Evolutionary conservation across 2,888 invertebrate genomes (phyloP).

Genomic region (Ferrisia virgata): DNA sequence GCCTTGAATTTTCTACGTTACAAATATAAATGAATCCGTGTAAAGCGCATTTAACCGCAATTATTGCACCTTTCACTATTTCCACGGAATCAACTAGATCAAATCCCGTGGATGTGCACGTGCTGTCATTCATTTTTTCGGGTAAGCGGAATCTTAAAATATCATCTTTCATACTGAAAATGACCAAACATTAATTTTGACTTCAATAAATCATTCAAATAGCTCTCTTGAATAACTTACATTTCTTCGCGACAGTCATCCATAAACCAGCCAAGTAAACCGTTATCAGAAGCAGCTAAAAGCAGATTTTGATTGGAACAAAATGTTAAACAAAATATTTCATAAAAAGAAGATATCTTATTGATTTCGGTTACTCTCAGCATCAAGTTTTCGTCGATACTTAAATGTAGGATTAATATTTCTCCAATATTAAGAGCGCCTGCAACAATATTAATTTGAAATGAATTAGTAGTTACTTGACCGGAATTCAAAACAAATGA

Average conservation of each 20-base stretch:
- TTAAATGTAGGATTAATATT: conserved; percentile 48
- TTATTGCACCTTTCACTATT: conserved; percentile 48
- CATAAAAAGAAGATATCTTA: conserved; percentile 47
- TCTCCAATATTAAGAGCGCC: conserved; percentile 50
- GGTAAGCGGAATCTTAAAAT: conserved; percentile 17
- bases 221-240: no score
- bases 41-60: conserved; percentile 51
- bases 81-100: conserved; percentile 51
- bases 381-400: conserved; percentile 45
- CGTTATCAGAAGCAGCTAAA: conserved; percentile 47
- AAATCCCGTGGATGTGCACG: conserved; percentile 31
- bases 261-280: conserved; percentile 45
- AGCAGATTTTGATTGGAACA: conserved; percentile 49
- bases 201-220: neutral
- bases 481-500: neutral
- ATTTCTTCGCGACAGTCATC: neutral
- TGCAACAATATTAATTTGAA: conserved; percentile 44
- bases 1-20: conserved; percentile 20
- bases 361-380: conserved; percentile 47
- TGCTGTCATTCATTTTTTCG: neutral
- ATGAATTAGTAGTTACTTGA: neutral
- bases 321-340: conserved; percentile 49
- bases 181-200: neutral
- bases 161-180: neutral
- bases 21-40: conserved; percentile 51